These are phyloP conservation scores for Atta cephalotes DNA, from an alignment of 1,140 invertebrate genomes.

Conservation along the genomic window DNA sequence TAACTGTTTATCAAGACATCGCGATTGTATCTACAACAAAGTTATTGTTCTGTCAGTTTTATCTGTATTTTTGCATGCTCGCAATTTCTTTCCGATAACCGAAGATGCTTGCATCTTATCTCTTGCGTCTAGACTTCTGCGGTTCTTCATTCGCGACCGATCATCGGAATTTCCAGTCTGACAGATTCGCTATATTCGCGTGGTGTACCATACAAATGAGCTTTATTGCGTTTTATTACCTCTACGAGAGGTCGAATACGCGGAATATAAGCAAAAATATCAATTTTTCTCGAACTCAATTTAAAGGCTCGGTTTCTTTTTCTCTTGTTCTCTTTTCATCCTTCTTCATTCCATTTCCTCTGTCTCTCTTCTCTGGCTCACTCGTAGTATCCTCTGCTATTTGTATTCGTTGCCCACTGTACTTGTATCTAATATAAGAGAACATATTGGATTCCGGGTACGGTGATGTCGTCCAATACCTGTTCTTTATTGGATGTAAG, in stretches of 20 bases:
- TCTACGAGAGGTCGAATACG: slow-evolving; percentile 29
- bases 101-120: slow-evolving; percentile 14
- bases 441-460: slow-evolving; percentile 71
- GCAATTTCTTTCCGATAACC: slow-evolving; percentile 46
- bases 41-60: slow-evolving; percentile 22
- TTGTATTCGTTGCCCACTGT: slow-evolving; percentile 70
- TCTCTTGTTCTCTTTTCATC: slow-evolving; percentile 11
- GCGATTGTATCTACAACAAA: neutral
- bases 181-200: slow-evolving; percentile 50
- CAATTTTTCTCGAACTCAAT: slow-evolving; percentile 67
- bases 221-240: slow-evolving; percentile 70
- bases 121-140: slow-evolving; percentile 17
- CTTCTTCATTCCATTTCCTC: neutral
- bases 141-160: slow-evolving; percentile 39
- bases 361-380: slow-evolving; percentile 2
- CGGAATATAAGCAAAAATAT: slow-evolving; percentile 63
- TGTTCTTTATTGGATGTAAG: slow-evolving; percentile 76
- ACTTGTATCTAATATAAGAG: slow-evolving; percentile 70
- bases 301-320: slow-evolving; percentile 51
- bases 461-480: slow-evolving; percentile 71
- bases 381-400: slow-evolving; percentile 58
- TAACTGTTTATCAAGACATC: neutral
- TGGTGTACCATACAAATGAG: slow-evolving; percentile 35
- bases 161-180: slow-evolving; percentile 28
- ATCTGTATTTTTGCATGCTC: neutral